Evolutionary conservation across 1,140 invertebrate species (phyloP).

Genomic region (Brachionus angularis): DNA sequence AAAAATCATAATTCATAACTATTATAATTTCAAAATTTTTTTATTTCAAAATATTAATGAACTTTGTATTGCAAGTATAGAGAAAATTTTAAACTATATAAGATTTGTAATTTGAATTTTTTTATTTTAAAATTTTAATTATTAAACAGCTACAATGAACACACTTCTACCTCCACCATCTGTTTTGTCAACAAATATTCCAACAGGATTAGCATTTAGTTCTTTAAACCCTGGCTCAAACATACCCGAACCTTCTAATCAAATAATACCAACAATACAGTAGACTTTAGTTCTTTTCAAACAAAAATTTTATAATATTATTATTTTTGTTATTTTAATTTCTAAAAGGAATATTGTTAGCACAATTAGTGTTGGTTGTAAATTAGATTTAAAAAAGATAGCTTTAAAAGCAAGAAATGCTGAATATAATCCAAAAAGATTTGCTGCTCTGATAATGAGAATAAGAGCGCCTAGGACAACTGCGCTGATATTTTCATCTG

Average conservation of each 20-base stretch:
- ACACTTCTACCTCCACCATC: conserved; percentile 19
- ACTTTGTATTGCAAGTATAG: too few species aligned
- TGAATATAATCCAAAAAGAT: conserved; percentile 99
- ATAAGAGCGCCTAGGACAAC: conserved; percentile 97
- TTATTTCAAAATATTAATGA: too few species aligned
- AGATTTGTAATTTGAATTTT: background rate
- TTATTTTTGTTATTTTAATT: too few species aligned
- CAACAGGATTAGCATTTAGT: background rate
- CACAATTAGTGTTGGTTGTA: conserved; percentile 89
- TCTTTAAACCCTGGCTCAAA: conserved; percentile 3
- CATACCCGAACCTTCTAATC: background rate
- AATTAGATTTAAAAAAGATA: conserved; percentile 70
- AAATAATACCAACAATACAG: conserved; percentile 18
- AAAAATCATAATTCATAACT: too few species aligned
- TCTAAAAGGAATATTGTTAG: conserved; percentile 70
- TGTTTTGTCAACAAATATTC: background rate
- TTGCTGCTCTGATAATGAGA: conserved; percentile 99
- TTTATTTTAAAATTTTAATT: conserved; percentile 27
- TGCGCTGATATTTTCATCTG: conserved; percentile 96
- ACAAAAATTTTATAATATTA: background rate
- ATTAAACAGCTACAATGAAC: conserved; percentile 1
- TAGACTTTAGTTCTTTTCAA: background rate
- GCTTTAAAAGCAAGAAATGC: conserved; percentile 97
- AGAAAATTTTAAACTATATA: background rate
- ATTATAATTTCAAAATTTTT: too few species aligned